Base-by-base conservation (phyloP, 2,888 invertebrate genomes). In the Apodemia hepburni region DNA sequence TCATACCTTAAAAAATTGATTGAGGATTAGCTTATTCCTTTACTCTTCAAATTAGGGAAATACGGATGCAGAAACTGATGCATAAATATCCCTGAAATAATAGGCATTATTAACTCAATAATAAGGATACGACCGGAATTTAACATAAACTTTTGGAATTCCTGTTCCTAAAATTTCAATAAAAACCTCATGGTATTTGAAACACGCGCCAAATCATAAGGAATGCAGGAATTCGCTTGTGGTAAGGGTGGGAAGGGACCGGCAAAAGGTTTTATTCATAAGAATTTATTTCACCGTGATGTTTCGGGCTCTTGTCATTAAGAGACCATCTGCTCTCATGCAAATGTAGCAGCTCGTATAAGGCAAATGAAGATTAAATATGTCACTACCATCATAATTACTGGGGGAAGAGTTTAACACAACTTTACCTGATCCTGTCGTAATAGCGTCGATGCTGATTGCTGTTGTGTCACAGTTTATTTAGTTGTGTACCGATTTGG, bases 181-280 rank as follows among this genome's bases (percentile, higher is more conserved):
- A 27, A 54, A 54, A 54, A 54, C 22, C 54, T 15, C 54, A 27
- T 12, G 54, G 54, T 15, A 27, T 54, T 54, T 54, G 22, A 27
- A 54, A 12, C 27, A 27, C 27, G 54, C 54, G 54, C 54, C 12
- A 54, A 54, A 54, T 27, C 18, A 22, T 54, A 54, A 15, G 27
- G 12, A 54, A 54, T 54, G 54, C 22, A 27, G 54, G 18, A 22
- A 17, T 47, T 8, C 17, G 47, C 47, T 47, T 17, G 17, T 17
- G 47, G 47, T 47, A 47, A n/a, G 17, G 17, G 47, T 47, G 47
- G 3, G 7, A 17, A n/a, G 45, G 2, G 7, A 17, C 17, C n/a
- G 47, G 47, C 17, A 8, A 17, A 47, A 8, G 17, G 17, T 47
- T 47, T 7, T 6, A 17, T 47, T 47, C 47, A 47, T 47, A 17